phyloP scores from a whole-genome alignment of 2,797 vertebrate genomes.

The Labroides dimidiatus region DNA sequence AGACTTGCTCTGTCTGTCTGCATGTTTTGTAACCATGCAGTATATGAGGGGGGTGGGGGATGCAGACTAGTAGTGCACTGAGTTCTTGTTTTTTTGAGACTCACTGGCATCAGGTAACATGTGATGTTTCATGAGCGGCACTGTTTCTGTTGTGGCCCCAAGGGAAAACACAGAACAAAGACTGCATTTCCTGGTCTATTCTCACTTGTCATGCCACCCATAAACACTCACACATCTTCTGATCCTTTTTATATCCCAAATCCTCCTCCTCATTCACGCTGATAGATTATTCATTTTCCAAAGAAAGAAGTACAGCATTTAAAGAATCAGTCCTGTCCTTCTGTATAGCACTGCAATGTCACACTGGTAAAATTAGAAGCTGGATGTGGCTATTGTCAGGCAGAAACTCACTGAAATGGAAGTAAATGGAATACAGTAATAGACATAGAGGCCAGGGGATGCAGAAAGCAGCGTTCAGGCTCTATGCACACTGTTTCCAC shows the following conservation, averaged over 20 bases:
- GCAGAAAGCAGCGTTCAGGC: slow-evolving; percentile 48
- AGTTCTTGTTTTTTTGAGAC: slow-evolving; percentile 72
- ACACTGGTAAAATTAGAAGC: slow-evolving; percentile 65
- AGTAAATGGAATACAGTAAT: slow-evolving; percentile 60
- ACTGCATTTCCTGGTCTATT: slow-evolving; percentile 49
- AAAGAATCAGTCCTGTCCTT: slow-evolving; percentile 34
- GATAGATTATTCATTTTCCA: slow-evolving; percentile 42
- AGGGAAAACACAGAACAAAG: slow-evolving; percentile 78
- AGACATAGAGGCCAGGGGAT: slow-evolving; percentile 45
- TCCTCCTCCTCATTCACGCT: slow-evolving; percentile 6
- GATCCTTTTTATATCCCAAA: slow-evolving; percentile 42
- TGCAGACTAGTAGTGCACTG: slow-evolving; percentile 24
- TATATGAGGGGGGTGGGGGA: slow-evolving; percentile 40
- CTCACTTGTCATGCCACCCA: slow-evolving; percentile 59
- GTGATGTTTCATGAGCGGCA: slow-evolving; percentile 68
- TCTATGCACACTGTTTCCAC: slow-evolving; percentile 53
- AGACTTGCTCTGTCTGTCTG: slow-evolving; percentile 80
- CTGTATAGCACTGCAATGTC: slow-evolving; percentile 44
- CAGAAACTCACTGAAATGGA: slow-evolving; percentile 68
- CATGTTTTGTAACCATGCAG: slow-evolving; percentile 78
- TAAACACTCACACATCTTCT: slow-evolving; percentile 52
- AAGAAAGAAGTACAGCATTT: slow-evolving; percentile 27
- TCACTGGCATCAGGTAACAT: slow-evolving; percentile 73
- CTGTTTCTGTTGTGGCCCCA: slow-evolving; percentile 73
- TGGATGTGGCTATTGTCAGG: slow-evolving; percentile 66